Conservation (phyloP, 1,140 invertebrate genomes). For the Drosophila sechellia region DNA sequence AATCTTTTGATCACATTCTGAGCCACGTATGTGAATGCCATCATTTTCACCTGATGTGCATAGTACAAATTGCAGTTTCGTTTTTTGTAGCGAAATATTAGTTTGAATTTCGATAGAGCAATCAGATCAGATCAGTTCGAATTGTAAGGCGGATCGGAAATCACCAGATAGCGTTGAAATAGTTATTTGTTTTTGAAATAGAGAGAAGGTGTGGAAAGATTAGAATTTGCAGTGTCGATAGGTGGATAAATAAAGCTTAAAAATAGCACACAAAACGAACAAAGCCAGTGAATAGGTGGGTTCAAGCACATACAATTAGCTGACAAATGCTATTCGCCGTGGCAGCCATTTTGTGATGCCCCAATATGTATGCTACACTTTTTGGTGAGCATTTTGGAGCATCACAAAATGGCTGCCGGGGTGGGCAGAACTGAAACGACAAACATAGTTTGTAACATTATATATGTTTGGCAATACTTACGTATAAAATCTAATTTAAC, state of each 20-base stretch:
- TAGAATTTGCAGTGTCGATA: slow-evolving; percentile 15
- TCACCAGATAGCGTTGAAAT: slow-evolving; percentile 29
- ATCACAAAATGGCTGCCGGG: slow-evolving; percentile 40
- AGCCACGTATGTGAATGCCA: slow-evolving; percentile 96
- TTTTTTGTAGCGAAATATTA: slow-evolving; percentile 26
- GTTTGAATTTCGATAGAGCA: slow-evolving; percentile 47
- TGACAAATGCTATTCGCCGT: slow-evolving; percentile 55
- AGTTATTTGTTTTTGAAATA: slow-evolving; percentile 15
- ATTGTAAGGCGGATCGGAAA: slow-evolving; percentile 15
- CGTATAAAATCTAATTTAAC: slow-evolving; percentile 98
- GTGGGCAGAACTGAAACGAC: slow-evolving; percentile 60
- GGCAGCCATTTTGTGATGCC: slow-evolving; percentile 42
- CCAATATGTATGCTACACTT: background rate
- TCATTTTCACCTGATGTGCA: slow-evolving; percentile 87
- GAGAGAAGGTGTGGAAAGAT: slow-evolving; percentile 25
- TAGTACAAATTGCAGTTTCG: slow-evolving; percentile 47
- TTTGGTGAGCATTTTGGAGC: background rate
- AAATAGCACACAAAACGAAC: slow-evolving; percentile 66
- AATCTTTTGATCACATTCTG: slow-evolving; percentile 99
- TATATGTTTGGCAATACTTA: slow-evolving; percentile 84
- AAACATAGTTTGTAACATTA: slow-evolving; percentile 16
- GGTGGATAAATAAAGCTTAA: slow-evolving; percentile 10
- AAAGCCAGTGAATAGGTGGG: slow-evolving; percentile 43
- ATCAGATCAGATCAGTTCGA: slow-evolving; percentile 26
- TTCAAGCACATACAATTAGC: slow-evolving; percentile 80